A percentile compares a stretch with the other conserved stretches of the same genome.
Evolutionary conservation across 2,888 invertebrate genomes (phyloP).

Genomic region (Rhingia campestris): DNA sequence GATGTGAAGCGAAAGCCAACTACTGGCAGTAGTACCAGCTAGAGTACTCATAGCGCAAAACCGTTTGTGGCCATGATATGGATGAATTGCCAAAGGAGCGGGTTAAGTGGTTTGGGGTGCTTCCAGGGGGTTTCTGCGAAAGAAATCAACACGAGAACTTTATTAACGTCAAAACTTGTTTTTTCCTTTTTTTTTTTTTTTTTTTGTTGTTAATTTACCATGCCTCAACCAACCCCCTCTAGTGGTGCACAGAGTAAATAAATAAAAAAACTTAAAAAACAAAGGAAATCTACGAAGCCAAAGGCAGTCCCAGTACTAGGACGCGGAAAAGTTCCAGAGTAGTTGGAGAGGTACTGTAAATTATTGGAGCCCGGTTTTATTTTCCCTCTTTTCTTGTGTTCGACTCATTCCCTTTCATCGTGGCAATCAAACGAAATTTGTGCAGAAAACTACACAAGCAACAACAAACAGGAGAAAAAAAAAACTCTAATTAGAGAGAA

Average conservation of each 20-base stretch:
- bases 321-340: constrained; percentile 33
- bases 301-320: constrained; percentile 40
- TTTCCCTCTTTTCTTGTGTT: neutral
- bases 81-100: constrained; percentile 74
- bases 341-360: constrained; percentile 64
- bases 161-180: constrained; percentile 66
- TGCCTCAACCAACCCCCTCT: constrained; percentile 18
- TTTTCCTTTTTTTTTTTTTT: constrained; percentile 8
- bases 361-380: constrained; percentile 53
- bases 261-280: constrained; percentile 73
- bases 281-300: constrained; percentile 68
- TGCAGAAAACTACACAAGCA: constrained; percentile 34
- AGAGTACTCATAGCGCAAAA: constrained; percentile 7
- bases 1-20: constrained; percentile 66
- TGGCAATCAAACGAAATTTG: constrained; percentile 65
- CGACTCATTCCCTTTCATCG: neutral
- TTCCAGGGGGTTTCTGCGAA: constrained; percentile 30
- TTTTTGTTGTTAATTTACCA: constrained; percentile 3
- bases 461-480: constrained; percentile 37
- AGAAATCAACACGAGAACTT: constrained; percentile 74
- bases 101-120: constrained; percentile 60
- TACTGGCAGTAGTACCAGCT: constrained; percentile 32
- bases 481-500: constrained; percentile 68
- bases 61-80: constrained; percentile 74
- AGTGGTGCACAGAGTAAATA: constrained; percentile 47